Evolutionary conservation across 2,888 invertebrate genomes (phyloP).

Genomic region (Caenorhabditis japonica): DNA sequence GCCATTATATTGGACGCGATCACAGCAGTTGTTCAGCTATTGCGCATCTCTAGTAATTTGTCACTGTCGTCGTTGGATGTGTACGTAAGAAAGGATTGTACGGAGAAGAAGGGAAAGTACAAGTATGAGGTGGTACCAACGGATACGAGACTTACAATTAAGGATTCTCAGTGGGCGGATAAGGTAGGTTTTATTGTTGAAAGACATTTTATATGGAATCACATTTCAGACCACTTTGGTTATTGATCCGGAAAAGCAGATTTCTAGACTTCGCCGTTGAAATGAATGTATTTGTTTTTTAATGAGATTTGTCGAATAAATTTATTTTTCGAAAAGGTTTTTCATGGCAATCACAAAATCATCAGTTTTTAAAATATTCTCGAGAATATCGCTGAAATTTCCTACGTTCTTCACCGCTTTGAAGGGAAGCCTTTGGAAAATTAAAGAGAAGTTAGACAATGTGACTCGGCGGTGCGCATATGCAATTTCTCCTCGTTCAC

Average conservation of each 20-base stretch:
- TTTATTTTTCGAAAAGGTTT: too few species aligned
- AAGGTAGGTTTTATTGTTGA: too few species aligned
- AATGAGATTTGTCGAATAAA: too few species aligned
- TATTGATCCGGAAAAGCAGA: slow-evolving; percentile 16
- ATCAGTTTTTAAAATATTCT: too few species aligned
- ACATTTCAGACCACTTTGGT: slow-evolving; percentile 1
- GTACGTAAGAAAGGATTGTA: slow-evolving; percentile 39
- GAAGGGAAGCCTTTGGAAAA: too few species aligned
- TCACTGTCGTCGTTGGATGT: slow-evolving; percentile 52
- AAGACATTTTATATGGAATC: too few species aligned
- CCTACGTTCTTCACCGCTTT: too few species aligned
- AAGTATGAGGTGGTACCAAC: slow-evolving; percentile 47
- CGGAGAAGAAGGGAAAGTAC: slow-evolving; percentile 42
- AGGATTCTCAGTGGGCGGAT: slow-evolving; percentile 40
- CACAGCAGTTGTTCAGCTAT: slow-evolving; percentile 59
- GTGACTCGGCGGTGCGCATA: too few species aligned
- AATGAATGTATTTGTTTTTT: background rate
- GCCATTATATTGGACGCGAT: slow-evolving; percentile 53
- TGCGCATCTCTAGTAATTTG: slow-evolving; percentile 44
- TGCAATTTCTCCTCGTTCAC: too few species aligned
- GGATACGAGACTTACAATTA: slow-evolving; percentile 36
- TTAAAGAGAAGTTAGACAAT: too few species aligned
- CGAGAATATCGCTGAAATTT: too few species aligned
- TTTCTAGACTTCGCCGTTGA: background rate
- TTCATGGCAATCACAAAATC: too few species aligned